Evolutionary conservation across 2,113 vertebrate species (phyloP), one percentile per base, ranked within the genome.

Genomic region (Oncorhynchus tshawytscha): DNA sequence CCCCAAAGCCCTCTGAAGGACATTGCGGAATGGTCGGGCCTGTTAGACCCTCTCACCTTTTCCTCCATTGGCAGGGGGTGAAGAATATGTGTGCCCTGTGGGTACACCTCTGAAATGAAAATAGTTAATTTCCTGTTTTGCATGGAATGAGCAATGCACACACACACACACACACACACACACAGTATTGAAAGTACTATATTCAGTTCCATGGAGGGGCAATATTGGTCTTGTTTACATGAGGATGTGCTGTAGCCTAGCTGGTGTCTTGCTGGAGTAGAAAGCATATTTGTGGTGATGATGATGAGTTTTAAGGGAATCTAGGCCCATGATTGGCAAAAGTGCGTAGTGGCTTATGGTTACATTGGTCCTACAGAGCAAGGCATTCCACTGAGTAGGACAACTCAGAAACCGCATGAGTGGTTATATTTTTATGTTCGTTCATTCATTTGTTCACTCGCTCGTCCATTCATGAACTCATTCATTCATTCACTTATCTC

Each of bases 51-150:
- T 59, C 48, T 71, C 70, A 73, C 82, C 82, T 79, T 88, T 80
- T 79, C 80, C 78, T 78, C 73, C 71, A 54, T 5, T 65, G 78
- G 20, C 75, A 71, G 72, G 18, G 71, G 51, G 49, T n/a, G 59
- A n/a, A 60, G 75, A 85, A 79, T 62, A 5, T 83, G 34, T 67
- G 57, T 34, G 60, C 69, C 83, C 80, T 70, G 78, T 39, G 80
- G 89, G 83, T 82, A 67, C 66, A 80, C 66, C 27, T 85, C 76
- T 81, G 24, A 84, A 86, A 90, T 80, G 48, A 84, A 90, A 90
- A 88, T 71, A 76, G 48, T 73, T 59, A 29, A 70, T 84, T 88
- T 91, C 88, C 91, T 91, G 87, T 90, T 91, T 90, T 83, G 77
- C 74, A 62, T 16, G n/a, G 51, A 22, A 62, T n/a, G 20, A 62